A percentile compares a stretch with the other conserved stretches of the same genome.
These are phyloP conservation scores for Tokudaia tokunoshimensis DNA, from an alignment of 2,797 vertebrate species.

Conservation along the genomic window DNA sequence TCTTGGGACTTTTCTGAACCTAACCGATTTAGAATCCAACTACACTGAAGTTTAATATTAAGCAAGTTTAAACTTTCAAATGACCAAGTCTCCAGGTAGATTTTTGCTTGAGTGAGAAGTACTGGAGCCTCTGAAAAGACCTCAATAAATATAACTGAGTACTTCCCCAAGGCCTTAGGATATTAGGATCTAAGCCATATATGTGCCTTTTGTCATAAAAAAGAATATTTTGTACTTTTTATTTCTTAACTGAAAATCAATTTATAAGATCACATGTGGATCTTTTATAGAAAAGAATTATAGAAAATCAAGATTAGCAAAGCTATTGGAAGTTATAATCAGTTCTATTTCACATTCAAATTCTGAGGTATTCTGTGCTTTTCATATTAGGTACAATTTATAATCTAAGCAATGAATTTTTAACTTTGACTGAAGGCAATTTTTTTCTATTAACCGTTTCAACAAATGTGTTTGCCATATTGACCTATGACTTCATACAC, in stretches of 20 bases:
- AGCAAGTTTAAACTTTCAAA: neutral
- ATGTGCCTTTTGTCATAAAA: slow-evolving; percentile 39
- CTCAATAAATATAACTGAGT: neutral
- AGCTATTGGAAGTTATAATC: slow-evolving; percentile 30
- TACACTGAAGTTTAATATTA: neutral
- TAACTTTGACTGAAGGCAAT: slow-evolving; percentile 7
- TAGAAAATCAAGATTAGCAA: slow-evolving; percentile 54
- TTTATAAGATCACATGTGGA: slow-evolving; percentile 50
- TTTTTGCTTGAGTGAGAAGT: neutral
- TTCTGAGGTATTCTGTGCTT: slow-evolving; percentile 12
- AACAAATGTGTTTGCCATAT: slow-evolving; percentile 13
- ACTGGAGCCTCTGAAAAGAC: neutral
- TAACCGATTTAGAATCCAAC: neutral
- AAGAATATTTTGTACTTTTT: neutral
- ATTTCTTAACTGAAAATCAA: slow-evolving; percentile 57
- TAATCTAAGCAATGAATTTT: slow-evolving; percentile 37
- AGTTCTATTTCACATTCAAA: slow-evolving; percentile 42
- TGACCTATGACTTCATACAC: neutral
- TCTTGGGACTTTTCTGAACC: slow-evolving; percentile 27
- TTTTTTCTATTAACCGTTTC: neutral
- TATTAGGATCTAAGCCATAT: slow-evolving; percentile 19
- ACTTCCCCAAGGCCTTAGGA: neutral
- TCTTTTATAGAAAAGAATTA: slow-evolving; percentile 49
- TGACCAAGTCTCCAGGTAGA: neutral
- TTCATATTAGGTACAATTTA: slow-evolving; percentile 7